Base-by-base conservation (phyloP, 2,797 vertebrate genomes). In the Argyrosomus regius region DNA sequence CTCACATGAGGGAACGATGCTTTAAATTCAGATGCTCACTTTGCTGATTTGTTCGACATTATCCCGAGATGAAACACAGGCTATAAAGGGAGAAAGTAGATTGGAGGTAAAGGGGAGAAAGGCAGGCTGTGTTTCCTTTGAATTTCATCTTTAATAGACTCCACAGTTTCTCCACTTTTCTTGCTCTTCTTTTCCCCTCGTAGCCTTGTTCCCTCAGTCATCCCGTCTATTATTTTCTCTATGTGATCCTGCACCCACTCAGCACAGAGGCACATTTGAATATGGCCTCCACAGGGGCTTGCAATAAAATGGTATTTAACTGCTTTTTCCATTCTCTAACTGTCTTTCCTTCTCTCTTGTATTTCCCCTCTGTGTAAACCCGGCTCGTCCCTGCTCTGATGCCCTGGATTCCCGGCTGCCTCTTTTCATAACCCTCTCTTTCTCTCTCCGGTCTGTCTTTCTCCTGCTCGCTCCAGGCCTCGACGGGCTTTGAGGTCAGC, bases 261-360 rank as follows among this genome's bases (percentile, higher is more conserved):
- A 82, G 80, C 87, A 77, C 78, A 60, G 81, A 89, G 85, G 63
- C 79, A 81, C 80, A 53, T 91, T 86, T 91, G 82, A 93, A 92
- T 92, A 84, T 77, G 77, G 77, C 83, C 89, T 93, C 93, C 90
- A 71, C 72, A 26, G 92, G 90, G 90, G 82, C 68, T 85, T 60
- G 88, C 82, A 91, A 87, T 93, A 91, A 93, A 94, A 94, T 89
- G 83, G 89, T 90, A 92, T 93, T 95, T 94, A 94, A 93, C 92
- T 71, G 78, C 79, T 80, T 78, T 57, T 74, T 81, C 56, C 73
- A 66, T 85, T 87, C 79, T 87, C 80, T 75, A 46, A 4, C 86
- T 78, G 61, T 70, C 80, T 61, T 45, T 59, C 14, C 70, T 46
- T 17, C 75, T 82, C 57, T 63, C 77, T 81, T 54, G 45, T 72